phyloP scores from a whole-genome alignment of 2,113 vertebrate genomes.

The Cyprinodon tularosa region DNA sequence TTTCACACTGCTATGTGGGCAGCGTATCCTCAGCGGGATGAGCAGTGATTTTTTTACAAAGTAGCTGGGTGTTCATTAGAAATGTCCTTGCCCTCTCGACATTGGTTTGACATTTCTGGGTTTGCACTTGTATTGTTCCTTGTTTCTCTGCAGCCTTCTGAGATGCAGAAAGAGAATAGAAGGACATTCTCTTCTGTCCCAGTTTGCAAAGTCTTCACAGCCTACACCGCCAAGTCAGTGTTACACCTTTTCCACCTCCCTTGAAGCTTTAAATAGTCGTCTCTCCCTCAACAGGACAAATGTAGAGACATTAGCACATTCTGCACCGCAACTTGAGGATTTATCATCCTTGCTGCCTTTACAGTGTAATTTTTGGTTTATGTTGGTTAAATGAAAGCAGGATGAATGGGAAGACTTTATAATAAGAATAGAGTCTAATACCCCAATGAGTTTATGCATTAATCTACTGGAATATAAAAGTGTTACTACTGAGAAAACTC shows the following conservation, averaged over 20 bases:
- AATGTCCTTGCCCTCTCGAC: constrained; percentile 40
- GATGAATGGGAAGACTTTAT: background rate
- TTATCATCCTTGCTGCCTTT: constrained; percentile 40
- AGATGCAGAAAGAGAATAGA: constrained; percentile 25
- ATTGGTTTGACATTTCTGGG: constrained; percentile 64
- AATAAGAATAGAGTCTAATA: background rate
- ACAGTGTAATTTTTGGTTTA: constrained; percentile 16
- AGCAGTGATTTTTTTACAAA: constrained; percentile 56
- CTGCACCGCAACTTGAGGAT: constrained; percentile 31
- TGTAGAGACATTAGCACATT: constrained; percentile 37
- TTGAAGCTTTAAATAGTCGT: constrained; percentile 60
- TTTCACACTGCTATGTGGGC: constrained; percentile 59
- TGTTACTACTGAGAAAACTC: background rate
- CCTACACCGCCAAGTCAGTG: constrained; percentile 64
- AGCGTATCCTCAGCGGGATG: constrained; percentile 30
- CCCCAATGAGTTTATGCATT: background rate
- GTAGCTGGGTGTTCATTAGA: constrained; percentile 36
- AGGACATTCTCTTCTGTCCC: constrained; percentile 59
- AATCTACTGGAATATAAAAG: background rate
- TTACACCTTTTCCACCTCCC: constrained; percentile 68
- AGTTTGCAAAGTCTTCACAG: constrained; percentile 72
- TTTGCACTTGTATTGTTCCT: constrained; percentile 34
- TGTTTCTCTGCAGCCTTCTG: constrained; percentile 33
- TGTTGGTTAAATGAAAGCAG: constrained; percentile 3
- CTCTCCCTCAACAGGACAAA: constrained; percentile 51